Evolutionary conservation across 2,888 invertebrate genomes (phyloP), one percentile per base, ranked within the genome.

Genomic region (Andrena marginata): DNA sequence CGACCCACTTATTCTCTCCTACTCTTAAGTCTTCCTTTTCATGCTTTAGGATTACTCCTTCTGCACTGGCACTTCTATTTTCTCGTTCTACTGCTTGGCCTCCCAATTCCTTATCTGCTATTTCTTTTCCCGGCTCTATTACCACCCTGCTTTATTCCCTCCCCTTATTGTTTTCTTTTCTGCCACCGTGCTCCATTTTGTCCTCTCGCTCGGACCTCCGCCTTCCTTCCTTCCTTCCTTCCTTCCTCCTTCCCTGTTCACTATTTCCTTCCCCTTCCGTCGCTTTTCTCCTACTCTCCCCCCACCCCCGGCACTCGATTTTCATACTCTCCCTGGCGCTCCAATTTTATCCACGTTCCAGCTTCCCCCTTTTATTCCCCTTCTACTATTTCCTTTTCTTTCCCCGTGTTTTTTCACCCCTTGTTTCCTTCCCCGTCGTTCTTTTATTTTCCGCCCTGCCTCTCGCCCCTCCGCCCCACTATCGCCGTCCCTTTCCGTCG

Each of bases 361-460:
- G 20, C 51, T n/a, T 8, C 3, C 16, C 29, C 29, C 42, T 16
- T 5, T 20, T 48, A n/a, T 13, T 13, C 20, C 48, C 1, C 8
- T 35, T n/a, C 67, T 56, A 54, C 49, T 29, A 49, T 49, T 56
- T 10, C 2, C 13, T 35, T 16, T 26, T 42, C 8, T 29, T 26
- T 8, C 23, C 33, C 60, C 10, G 8, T 48, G 67, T 42, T 70
- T 62, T 42, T 20, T 35, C 31, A 23, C 29, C 16, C 35, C 77
- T 33, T 42, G 54, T 72, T 54, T 76, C 10, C 63, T 76, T 56
- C 74, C 23, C 56, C 56, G 31, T 76, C 54, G 62, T 42, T 56
- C 63, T 63, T 78, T 67, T 63, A 35, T 60, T 67, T 35, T 31
- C 16, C 16, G 16, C 42, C 42, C 16, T 16, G 42, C 42, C 42